Percentiles rank a stretch among this genome's conserved stretches.
Conservation (phyloP, 2,888 invertebrate species). For the Machimus rusticus region DNA sequence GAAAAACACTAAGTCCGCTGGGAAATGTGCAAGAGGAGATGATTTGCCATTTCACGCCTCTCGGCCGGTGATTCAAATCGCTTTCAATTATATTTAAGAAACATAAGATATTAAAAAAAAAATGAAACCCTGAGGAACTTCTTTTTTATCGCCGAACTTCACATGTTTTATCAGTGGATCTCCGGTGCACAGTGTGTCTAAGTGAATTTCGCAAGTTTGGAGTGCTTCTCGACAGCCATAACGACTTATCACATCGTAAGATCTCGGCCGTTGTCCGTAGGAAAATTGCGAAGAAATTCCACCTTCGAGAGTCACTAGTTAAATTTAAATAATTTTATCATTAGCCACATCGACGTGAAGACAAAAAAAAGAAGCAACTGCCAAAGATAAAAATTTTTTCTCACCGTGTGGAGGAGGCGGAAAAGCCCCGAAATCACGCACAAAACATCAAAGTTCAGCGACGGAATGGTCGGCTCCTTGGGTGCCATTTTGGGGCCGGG, state of each 20-base stretch:
- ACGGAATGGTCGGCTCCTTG: background rate
- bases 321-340: conserved; percentile 37
- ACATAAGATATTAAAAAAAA: background rate
- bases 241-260: conserved; percentile 6
- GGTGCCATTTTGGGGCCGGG: conserved; percentile 12
- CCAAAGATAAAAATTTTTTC: background rate
- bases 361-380: background rate
- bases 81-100: background rate
- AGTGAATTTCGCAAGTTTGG: conserved; percentile 12
- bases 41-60: background rate
- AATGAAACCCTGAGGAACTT: background rate
- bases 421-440: conserved; percentile 12
- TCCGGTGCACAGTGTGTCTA: background rate
- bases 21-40: background rate
- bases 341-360: conserved; percentile 4
- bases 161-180: background rate
- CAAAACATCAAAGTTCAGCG: conserved; percentile 13
- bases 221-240: conserved; percentile 24
- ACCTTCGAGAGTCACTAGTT: conserved; percentile 30
- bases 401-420: background rate
- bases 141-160: background rate
- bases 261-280: background rate
- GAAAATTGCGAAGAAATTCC: background rate
- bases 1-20: background rate
- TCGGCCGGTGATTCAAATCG: background rate